Conservation (phyloP, 2,888 invertebrate species). For the Stenotaenia linearis region DNA sequence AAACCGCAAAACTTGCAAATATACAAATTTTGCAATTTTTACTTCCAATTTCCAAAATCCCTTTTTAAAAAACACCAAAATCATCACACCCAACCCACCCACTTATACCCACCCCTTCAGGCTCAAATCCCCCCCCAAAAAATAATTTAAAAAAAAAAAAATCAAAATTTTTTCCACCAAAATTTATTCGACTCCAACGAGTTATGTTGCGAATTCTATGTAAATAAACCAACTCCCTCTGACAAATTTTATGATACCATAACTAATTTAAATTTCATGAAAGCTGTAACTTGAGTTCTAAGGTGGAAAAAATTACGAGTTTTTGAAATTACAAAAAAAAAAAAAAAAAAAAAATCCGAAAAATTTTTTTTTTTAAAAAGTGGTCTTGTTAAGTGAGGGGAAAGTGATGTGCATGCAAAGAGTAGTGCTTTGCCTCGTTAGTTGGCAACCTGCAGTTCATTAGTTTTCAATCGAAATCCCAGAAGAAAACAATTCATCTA, state of each 20-base stretch:
- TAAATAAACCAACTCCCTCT: neutral
- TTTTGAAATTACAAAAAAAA: neutral
- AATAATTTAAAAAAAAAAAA: neutral
- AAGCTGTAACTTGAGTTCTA: neutral
- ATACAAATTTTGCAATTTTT: too few species aligned
- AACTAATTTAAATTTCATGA: neutral
- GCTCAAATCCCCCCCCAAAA: neutral
- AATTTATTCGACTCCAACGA: neutral
- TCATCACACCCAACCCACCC: too few species aligned
- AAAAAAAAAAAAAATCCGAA: neutral
- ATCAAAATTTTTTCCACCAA: neutral
- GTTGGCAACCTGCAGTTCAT: slow-evolving; percentile 10
- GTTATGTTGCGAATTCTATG: neutral
- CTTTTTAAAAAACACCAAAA: too few species aligned
- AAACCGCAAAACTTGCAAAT: too few species aligned
- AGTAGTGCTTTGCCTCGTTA: neutral
- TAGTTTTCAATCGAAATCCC: slow-evolving; percentile 19
- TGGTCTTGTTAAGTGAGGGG: neutral
- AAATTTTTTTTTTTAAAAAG: neutral
- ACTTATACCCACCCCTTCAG: neutral
- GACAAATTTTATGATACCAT: neutral
- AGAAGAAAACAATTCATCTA: slow-evolving; percentile 15
- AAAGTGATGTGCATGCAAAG: neutral
- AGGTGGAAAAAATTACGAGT: neutral
- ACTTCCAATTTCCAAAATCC: too few species aligned